phyloP scores from a whole-genome alignment of 2,888 invertebrate species.

The Meganola albula region DNA sequence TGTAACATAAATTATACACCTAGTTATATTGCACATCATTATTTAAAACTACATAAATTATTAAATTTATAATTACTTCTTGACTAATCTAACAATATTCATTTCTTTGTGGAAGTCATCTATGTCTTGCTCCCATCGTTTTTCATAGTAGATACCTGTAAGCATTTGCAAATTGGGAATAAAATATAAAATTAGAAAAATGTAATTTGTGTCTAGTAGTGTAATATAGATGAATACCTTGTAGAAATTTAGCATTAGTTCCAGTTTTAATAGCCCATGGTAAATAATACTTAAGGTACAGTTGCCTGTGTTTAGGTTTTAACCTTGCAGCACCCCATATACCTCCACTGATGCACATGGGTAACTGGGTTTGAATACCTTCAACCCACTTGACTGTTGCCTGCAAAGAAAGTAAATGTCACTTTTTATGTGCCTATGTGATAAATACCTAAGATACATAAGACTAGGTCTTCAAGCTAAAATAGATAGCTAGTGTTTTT shows the following conservation, averaged over 20 bases:
- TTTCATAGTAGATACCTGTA: slow-evolving; percentile 88
- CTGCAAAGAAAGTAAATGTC: no score
- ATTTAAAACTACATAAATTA: no score
- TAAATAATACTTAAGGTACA: slow-evolving; percentile 86
- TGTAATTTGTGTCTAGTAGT: not conserved
- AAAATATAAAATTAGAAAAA: not conserved
- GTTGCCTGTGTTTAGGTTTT: slow-evolving; percentile 88
- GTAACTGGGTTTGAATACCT: slow-evolving; percentile 94
- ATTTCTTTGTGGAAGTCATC: slow-evolving; percentile 88
- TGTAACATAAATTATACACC: no score
- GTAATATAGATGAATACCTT: slow-evolving; percentile 69
- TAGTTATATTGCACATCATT: no score
- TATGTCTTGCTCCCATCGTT: slow-evolving; percentile 93
- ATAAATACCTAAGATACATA: no score
- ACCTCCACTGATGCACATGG: slow-evolving; percentile 97
- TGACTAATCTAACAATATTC: slow-evolving; percentile 80
- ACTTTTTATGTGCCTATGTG: no score
- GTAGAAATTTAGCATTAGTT: slow-evolving; percentile 84
- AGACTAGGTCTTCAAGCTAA: no score
- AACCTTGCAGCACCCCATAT: slow-evolving; percentile 94
- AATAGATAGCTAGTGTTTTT: no score
- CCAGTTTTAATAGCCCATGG: slow-evolving; percentile 93
- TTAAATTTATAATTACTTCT: slow-evolving; percentile 28
- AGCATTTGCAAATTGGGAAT: no score
- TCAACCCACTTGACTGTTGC: slow-evolving; percentile 99